These are phyloP conservation scores for Pollenia griseotomentosa DNA, from an alignment of 2,888 invertebrate genomes.

Conservation along the genomic window DNA sequence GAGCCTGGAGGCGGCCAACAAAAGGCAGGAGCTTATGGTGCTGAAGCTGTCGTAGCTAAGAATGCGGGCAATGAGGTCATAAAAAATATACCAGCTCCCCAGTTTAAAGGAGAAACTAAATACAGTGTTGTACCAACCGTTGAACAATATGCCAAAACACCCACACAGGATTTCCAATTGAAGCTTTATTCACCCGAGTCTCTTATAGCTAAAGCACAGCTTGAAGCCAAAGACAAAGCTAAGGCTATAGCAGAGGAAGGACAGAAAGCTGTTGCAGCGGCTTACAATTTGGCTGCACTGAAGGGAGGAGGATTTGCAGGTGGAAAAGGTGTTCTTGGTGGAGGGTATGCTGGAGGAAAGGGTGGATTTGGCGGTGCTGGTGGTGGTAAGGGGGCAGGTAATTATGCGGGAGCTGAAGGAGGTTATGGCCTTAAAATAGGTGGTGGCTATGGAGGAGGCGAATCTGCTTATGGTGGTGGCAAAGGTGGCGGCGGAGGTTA, in stretches of 20 bases:
- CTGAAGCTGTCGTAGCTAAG: constrained; percentile 39
- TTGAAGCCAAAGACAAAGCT: constrained; percentile 60
- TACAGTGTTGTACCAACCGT: constrained; percentile 68
- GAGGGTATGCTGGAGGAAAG: neutral
- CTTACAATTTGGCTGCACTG: constrained; percentile 32
- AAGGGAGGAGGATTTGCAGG: constrained; percentile 21
- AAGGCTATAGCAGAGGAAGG: constrained; percentile 57
- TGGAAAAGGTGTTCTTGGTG: neutral
- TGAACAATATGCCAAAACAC: constrained; percentile 65
- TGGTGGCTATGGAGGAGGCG: constrained; percentile 16
- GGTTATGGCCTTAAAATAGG: constrained; percentile 15
- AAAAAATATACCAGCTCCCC: constrained; percentile 66
- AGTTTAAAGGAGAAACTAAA: constrained; percentile 76
- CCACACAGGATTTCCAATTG: constrained; percentile 62
- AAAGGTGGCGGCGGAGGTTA: neutral
- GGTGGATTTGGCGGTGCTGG: constrained; percentile 8
- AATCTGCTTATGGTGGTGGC: constrained; percentile 17
- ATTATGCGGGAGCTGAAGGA: neutral
- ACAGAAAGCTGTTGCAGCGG: constrained; percentile 49
- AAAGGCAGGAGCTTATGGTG: constrained; percentile 31
- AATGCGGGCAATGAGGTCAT: constrained; percentile 47
- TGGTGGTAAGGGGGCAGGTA: neutral
- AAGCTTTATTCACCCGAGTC: constrained; percentile 68
- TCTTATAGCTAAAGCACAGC: constrained; percentile 63
- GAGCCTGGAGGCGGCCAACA: constrained; percentile 26